Evolutionary conservation across 64 coral and sea anemone species (phyloP), one percentile per base, ranked within the genome.

Genomic region (Stichodactyla helianthus): DNA sequence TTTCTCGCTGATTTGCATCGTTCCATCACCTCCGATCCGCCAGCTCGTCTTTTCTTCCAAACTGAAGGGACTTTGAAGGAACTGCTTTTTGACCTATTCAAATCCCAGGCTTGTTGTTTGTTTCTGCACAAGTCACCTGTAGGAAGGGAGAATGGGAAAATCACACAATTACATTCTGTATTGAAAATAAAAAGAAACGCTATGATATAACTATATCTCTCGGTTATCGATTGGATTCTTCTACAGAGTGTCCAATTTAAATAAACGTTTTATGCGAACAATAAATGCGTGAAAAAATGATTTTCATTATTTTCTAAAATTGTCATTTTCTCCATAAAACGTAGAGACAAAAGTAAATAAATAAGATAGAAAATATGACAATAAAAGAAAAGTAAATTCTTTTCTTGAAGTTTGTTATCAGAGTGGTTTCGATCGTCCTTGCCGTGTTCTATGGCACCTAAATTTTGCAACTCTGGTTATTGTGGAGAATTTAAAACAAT

Each of bases 31-130:
- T 89, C 77, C 59, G 18, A 61, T 15, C 18, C 18, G 61, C 79
- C 22, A 89, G 65, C 44, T 89, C 87, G 79, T 89, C 87, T 82
- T 82, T 58, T 55, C 59, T 71, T 89, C 87, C 74, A 50, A 77
- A 77, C 44, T 7, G 74, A 27, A 77, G 44, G 25, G 74, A 50
- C 74, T 77, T 16, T 27, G 25, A 77, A 77, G 7, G 22, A 77
- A 77, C 59, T 62, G 59, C 59, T 62, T 62, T 62, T 62, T 5
- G 10, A 13, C 59, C 3, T 62, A 35, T 35, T 35, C 31, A 35
- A 35, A 35, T 35, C 31, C 59, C 59, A 61, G 59, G 59, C 59
- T 61, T 61, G 59, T 61, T 61, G 59, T 61, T 61, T 61, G 59
- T 61, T 61, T 61, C 59, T 61, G 14, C 59, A 61, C 59, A 61